Base-by-base conservation (phyloP, 1,140 invertebrate genomes). In the Coenobita brevimanus region DNA sequence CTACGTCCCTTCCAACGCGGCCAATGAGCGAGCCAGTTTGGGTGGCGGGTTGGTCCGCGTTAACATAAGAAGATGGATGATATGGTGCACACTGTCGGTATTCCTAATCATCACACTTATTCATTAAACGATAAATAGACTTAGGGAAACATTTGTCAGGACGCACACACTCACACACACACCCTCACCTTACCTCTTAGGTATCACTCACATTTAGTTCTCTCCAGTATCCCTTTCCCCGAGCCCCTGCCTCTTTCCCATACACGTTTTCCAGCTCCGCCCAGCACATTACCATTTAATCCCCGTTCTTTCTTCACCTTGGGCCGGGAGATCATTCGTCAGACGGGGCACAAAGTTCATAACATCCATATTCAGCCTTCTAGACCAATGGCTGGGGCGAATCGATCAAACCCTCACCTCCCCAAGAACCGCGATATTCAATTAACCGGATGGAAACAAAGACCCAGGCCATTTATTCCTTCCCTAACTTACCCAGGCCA, bases 71-170 rank as follows among this genome's bases (percentile, higher is more conserved):
- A 89, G 88, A 89, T 89, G 88, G 81, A 84, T 89, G 88, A 89
- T 89, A 83, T 89, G 83, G 75, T 83, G 82, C 82, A 89, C 82
- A 83, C 82, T 89, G 88, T 83, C 88, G 88, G 88, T 89, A 89
- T 89, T 89, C 76, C 88, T 89, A 89, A 89, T 89, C 88, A 83
- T 83, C 81, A 82, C 81, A 89, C 88, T 89, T 89, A 89, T 89
- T 89, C 88, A 89, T 89, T 89, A 83, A 83, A 89, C 88, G 88
- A 89, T 83, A 89, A 84, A 89, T 89, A 89, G 81, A 84, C 82
- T 57, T 73, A 82, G 81, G 76, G 76, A 80, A 83, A 54, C 88
- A 89, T 89, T 89, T 84, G 88, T 89, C 88, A 89, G 64, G 50
- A 64, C 46, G 50, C 76, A 57, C 84, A 80, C 84, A 71, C 46